A percentile compares a stretch with the other conserved stretches of the same genome.
phyloP scores from a whole-genome alignment of 2,888 invertebrate genomes.

The Hemaris fuciformis region DNA sequence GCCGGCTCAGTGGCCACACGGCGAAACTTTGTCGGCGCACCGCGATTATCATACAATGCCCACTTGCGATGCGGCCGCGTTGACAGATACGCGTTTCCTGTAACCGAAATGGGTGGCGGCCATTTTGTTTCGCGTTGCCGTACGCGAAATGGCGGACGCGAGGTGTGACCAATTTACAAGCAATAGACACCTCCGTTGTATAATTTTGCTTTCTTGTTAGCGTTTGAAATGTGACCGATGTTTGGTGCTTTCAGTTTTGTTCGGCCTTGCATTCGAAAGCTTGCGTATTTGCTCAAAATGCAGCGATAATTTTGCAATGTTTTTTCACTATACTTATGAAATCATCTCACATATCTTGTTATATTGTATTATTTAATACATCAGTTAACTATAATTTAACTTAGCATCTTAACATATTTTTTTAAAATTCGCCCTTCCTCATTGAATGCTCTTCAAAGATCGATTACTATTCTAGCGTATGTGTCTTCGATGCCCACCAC shows the following conservation, averaged over 20 bases:
- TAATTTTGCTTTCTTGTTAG: slow-evolving; percentile 1
- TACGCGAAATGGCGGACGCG: slow-evolving; percentile 63
- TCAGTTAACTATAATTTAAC: too few species aligned
- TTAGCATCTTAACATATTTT: too few species aligned
- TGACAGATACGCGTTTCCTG: slow-evolving; percentile 80
- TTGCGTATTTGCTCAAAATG: background rate
- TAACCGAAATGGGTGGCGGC: slow-evolving; percentile 69
- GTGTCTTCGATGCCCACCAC: background rate
- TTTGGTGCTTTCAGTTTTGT: background rate
- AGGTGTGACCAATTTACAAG: slow-evolving; percentile 26
- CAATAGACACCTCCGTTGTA: slow-evolving; percentile 5
- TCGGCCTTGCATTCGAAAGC: background rate
- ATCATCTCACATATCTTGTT: background rate
- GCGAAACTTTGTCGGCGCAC: slow-evolving; percentile 71
- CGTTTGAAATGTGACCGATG: background rate
- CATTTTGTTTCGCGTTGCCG: slow-evolving; percentile 66
- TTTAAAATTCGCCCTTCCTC: too few species aligned
- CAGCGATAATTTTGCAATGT: background rate
- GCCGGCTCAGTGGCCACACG: slow-evolving; percentile 50
- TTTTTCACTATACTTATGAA: background rate
- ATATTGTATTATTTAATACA: too few species aligned
- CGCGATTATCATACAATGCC: slow-evolving; percentile 78
- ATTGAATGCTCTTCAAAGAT: background rate
- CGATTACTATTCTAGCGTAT: too few species aligned
- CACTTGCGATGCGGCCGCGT: slow-evolving; percentile 72